Evolutionary conservation across 2,113 vertebrate genomes (phyloP).

Genomic region (Nyctibius bracteatus): DNA sequence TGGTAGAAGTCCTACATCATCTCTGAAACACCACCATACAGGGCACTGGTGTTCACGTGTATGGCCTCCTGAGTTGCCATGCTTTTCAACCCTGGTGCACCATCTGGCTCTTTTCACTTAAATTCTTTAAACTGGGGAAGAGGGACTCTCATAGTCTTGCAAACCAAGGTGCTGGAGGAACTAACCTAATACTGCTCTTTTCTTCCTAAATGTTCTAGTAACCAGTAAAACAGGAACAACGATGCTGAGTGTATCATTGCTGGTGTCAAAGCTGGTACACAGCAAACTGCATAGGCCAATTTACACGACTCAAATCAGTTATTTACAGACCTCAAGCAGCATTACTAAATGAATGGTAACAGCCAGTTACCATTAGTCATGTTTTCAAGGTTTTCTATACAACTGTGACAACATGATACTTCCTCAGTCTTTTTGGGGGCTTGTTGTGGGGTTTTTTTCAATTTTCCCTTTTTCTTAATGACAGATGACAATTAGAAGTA

Average conservation of each 20-base stretch:
- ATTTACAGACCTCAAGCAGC: neutral
- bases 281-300: neutral
- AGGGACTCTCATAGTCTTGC: neutral
- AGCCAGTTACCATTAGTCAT: neutral
- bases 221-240: neutral
- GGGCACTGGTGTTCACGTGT: accelerated
- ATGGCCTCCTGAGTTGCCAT: neutral
- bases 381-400: neutral
- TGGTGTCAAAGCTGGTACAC: neutral
- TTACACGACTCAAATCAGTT: neutral
- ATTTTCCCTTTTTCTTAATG: neutral
- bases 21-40: neutral
- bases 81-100: neutral
- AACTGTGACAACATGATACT: neutral
- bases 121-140: neutral
- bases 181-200: neutral
- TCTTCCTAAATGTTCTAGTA: neutral
- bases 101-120: neutral
- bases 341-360: neutral
- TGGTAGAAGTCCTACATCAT: neutral
- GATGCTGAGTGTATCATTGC: neutral
- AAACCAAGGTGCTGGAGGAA: neutral
- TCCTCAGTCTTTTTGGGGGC: neutral
- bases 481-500: neutral
- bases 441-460: too few species aligned